Evolutionary conservation across 2,888 invertebrate genomes (phyloP).

Genomic region (Alsophila aescularia): DNA sequence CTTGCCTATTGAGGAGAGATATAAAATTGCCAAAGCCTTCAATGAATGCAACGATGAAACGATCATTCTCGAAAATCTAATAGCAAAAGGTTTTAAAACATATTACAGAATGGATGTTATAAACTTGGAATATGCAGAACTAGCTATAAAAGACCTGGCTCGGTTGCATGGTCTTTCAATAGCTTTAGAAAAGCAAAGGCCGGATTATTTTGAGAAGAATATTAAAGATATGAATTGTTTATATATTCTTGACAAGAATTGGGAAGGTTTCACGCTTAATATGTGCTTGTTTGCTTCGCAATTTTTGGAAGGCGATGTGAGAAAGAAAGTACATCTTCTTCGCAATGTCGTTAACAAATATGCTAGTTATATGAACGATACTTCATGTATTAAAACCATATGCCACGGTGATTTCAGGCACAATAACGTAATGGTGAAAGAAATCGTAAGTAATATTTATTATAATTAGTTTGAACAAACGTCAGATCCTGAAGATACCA

Average conservation of each 20-base stretch:
- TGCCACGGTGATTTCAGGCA: constrained; percentile 49
- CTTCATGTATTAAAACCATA: constrained; percentile 25
- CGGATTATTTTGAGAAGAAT: constrained; percentile 51
- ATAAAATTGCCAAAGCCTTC: constrained; percentile 49
- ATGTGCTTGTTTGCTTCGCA: constrained; percentile 34
- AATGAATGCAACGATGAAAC: constrained; percentile 47
- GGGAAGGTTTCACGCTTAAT: constrained; percentile 39
- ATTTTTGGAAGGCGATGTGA: constrained; percentile 40
- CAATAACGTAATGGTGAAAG: constrained; percentile 47
- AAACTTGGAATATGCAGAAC: constrained; percentile 48
- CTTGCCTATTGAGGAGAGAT: constrained; percentile 51
- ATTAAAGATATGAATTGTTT: constrained; percentile 39
- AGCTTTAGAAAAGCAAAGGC: constrained; percentile 46
- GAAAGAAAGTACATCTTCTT: constrained; percentile 38
- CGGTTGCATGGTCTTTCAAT: constrained; percentile 59
- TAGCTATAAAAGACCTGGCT: constrained; percentile 52
- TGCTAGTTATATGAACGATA: constrained; percentile 38
- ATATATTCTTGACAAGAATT: constrained; percentile 36
- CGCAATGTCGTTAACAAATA: constrained; percentile 38
- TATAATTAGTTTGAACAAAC: not conserved
- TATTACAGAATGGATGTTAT: constrained; percentile 48
- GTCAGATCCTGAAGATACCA: too few species aligned
- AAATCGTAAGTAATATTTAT: constrained; percentile 41
- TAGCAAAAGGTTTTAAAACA: constrained; percentile 50
- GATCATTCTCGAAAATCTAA: constrained; percentile 59